Evolutionary conservation across 1,140 invertebrate genomes (phyloP), one percentile per base, ranked within the genome.

Genomic region (Cydia fagiglandana): DNA sequence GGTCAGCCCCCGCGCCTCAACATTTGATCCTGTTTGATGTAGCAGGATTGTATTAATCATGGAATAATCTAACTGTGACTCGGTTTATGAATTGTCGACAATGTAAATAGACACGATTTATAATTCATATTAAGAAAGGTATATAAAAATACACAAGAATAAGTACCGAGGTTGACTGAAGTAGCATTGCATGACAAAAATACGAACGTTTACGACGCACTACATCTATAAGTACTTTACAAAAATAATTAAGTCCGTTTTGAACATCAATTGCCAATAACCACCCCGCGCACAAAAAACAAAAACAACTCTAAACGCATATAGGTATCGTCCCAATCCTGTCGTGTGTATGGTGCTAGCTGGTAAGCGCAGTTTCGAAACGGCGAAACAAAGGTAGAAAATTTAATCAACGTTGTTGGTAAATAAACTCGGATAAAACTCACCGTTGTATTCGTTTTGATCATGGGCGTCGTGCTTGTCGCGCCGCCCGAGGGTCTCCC

Each of bases 361-460:
- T 45, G 45, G 45, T 47, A 47, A 47, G 45, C 45, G 15, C 45
- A 47, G 45, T 13, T 45, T 13, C 41, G 45, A 47, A 53, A 53
- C 15, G 15, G 50, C 4, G 15, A 53, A 53, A 61, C 56, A 61
- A 12, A 61, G 56, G 20, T 24, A 24, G 17, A 61, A 20, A 61
- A 61, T 61, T 20, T 24, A 24, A 61, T 61, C 17, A 24, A 61
- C 56, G 9, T 17, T 61, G n/a, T n/a, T 53, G 50, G 50, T 53
- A 53, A 61, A 24, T 61, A 61, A 61, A 61, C 17, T 24, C 56
- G 56, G 56, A 61, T 20, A 61, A 34, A 73, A 81, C 84, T 87
- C 79, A 90, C 89, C 89, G 64, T 91, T 91, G 64, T 92, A 92
- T 76, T 91, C 89, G 76, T 91, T 90, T 76, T 91, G 89, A 70